These are phyloP conservation scores for Cistogaster globosa DNA, from an alignment of 2,888 invertebrate species.

Conservation along the genomic window DNA sequence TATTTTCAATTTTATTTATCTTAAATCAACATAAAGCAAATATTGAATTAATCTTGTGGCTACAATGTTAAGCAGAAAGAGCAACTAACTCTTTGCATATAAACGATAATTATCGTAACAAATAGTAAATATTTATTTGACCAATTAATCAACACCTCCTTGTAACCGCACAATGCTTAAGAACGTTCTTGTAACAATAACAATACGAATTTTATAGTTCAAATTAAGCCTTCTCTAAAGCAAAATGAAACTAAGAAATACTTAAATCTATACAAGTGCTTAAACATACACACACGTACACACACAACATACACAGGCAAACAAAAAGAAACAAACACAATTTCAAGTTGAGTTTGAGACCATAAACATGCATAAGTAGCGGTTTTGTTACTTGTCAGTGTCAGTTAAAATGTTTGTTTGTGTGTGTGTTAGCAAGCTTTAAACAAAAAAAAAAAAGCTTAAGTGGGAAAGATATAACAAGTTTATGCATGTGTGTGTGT, in stretches of 20 bases:
- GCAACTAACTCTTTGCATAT: conserved; percentile 6
- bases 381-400: conserved; percentile 45
- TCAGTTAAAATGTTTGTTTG: not conserved
- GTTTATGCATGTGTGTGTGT: too few species aligned
- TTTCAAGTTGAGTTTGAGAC: conserved; percentile 8
- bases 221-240: conserved; percentile 28
- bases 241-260: conserved; percentile 16
- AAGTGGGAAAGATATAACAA: too few species aligned
- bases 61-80: not conserved
- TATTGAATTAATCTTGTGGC: too few species aligned
- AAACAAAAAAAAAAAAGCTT: not conserved
- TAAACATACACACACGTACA: not conserved
- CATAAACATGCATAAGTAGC: conserved; percentile 48
- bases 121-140: conserved; percentile 59
- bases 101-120: conserved; percentile 23
- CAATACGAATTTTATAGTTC: conserved; percentile 31
- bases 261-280: not conserved
- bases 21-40: too few species aligned
- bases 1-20: too few species aligned
- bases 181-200: conserved; percentile 30
- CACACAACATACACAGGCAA: not conserved
- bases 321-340: conserved; percentile 14
- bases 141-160: conserved; percentile 68
- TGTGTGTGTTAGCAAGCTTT: not conserved
- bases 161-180: conserved; percentile 41